Percentiles rank a stretch among this genome's conserved stretches.
phyloP scores from a whole-genome alignment of 2,113 vertebrate genomes.

The Himantopus leucocephalus region DNA sequence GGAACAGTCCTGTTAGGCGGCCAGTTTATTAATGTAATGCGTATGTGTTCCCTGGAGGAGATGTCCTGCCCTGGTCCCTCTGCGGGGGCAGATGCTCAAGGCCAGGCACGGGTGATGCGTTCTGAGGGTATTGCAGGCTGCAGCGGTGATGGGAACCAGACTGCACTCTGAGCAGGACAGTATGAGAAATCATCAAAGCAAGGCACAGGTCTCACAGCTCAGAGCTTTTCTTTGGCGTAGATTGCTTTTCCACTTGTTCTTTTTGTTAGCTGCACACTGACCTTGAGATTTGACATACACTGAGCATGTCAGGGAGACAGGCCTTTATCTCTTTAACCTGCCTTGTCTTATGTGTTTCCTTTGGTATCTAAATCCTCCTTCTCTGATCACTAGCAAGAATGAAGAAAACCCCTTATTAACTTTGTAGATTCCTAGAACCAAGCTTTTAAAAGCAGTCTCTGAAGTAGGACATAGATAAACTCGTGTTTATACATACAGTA shows the following conservation, averaged over 20 bases:
- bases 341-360: not conserved
- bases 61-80: not conserved
- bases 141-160: not conserved
- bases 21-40: not conserved
- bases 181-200: not conserved
- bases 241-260: not conserved
- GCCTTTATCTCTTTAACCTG: not conserved
- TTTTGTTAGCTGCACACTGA: not conserved
- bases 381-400: not conserved
- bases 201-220: not conserved
- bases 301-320: not conserved
- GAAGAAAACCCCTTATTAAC: not conserved
- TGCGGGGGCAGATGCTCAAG: not conserved
- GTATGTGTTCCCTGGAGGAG: not conserved
- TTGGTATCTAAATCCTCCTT: not conserved
- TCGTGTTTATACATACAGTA: not conserved
- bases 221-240: not conserved
- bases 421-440: not conserved
- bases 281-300: not conserved
- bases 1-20: not conserved
- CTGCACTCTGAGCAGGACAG: not conserved
- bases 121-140: not conserved
- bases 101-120: not conserved
- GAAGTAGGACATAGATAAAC: not conserved
- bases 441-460: not conserved